Conservation (phyloP, 1,140 invertebrate species). For the Pseudomyrmex cubaensis region DNA sequence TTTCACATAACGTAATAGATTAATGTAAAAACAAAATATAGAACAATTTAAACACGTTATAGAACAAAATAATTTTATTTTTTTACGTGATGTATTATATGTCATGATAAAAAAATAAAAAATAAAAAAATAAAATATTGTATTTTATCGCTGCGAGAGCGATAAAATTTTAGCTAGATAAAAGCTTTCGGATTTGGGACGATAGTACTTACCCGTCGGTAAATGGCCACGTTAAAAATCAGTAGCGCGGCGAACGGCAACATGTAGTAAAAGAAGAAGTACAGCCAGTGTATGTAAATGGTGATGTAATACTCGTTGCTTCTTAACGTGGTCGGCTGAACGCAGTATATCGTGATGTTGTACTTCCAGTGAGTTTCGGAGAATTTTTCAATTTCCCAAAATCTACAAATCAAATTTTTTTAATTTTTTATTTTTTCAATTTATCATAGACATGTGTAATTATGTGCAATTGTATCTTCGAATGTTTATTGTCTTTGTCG, state of each 20-base stretch:
- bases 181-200: not conserved
- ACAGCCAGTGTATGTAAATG: slow-evolving; percentile 96
- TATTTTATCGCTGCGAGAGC: too few relatives aligned
- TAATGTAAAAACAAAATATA: not conserved
- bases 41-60: not conserved
- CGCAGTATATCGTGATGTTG: slow-evolving; percentile 89
- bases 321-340: slow-evolving; percentile 89
- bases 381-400: slow-evolving; percentile 88
- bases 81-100: not conserved
- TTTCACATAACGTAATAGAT: slow-evolving; percentile 7
- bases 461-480: not conserved
- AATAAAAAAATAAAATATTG: too few relatives aligned
- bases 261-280: slow-evolving; percentile 96
- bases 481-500: too few relatives aligned
- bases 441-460: not conserved
- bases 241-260: slow-evolving; percentile 94
- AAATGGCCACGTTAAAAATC: slow-evolving; percentile 95
- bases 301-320: slow-evolving; percentile 91
- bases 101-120: not conserved
- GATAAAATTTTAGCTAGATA: slow-evolving; percentile 15
- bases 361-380: slow-evolving; percentile 84
- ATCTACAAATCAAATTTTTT: slow-evolving; percentile 79
- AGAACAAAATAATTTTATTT: slow-evolving; percentile 16
- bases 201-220: slow-evolving; percentile 88
- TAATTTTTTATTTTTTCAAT: not conserved